Conservation (phyloP, 2,113 vertebrate species). For the Scytalopus superciliaris region DNA sequence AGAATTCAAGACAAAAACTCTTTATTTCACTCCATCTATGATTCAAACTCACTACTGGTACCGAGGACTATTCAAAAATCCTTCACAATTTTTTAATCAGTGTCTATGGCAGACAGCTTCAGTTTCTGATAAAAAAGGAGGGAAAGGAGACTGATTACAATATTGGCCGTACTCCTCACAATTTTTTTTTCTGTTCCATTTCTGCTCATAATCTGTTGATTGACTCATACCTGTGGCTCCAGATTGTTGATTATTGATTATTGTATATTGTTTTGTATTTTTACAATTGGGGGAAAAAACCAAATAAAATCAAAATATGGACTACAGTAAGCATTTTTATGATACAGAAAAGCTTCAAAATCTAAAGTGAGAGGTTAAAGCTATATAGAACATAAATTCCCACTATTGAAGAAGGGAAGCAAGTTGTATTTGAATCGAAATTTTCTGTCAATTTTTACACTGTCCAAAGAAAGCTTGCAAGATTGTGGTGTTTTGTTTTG, state of each 20-base stretch:
- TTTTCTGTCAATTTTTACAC: background rate
- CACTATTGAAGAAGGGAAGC: background rate
- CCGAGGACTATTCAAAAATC: background rate
- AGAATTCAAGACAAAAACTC: background rate
- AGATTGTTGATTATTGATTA: background rate
- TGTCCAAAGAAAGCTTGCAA: background rate
- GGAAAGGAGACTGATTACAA: background rate
- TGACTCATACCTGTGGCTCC: background rate
- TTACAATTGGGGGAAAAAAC: background rate
- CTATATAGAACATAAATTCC: background rate
- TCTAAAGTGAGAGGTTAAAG: background rate
- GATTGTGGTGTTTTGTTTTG: background rate
- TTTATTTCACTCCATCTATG: slow-evolving; percentile 44
- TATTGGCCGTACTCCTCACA: background rate
- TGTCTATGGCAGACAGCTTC: background rate
- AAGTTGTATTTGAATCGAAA: background rate
- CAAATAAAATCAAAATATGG: background rate
- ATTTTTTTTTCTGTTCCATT: background rate
- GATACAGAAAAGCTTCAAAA: background rate
- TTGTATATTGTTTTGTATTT: background rate
- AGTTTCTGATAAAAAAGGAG: background rate
- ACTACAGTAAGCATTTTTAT: background rate
- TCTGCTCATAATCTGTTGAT: background rate
- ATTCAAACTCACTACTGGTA: background rate
- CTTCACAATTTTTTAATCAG: background rate